Percentiles rank a stretch among this genome's conserved stretches.
phyloP scores from a whole-genome alignment of 2,113 vertebrate species.

The Oceanodroma tethys region DNA sequence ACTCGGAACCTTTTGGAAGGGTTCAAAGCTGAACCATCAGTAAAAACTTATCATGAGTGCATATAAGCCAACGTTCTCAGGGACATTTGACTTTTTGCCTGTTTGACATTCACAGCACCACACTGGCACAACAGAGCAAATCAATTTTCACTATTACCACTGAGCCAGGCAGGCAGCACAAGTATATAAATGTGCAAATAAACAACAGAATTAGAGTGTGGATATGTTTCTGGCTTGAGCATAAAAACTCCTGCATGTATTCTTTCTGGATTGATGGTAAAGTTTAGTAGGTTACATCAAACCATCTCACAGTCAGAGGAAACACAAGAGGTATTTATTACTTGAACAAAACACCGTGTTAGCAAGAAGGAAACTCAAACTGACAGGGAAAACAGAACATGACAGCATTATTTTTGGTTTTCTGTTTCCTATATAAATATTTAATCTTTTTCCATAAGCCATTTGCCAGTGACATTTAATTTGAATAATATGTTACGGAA shows the following conservation, averaged over 20 bases:
- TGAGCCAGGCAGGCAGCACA: not conserved
- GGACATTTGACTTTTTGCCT: not conserved
- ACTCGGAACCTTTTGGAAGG: not conserved
- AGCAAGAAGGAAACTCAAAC: slow-evolving; percentile 40
- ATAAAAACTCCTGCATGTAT: not conserved
- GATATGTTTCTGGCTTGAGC: not conserved
- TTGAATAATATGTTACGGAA: slow-evolving; percentile 21
- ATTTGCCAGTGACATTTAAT: not conserved
- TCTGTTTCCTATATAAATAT: slow-evolving; percentile 42
- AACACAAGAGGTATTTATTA: slow-evolving; percentile 1
- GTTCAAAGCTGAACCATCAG: not conserved
- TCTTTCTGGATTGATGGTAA: not conserved
- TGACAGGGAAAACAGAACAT: slow-evolving; percentile 24
- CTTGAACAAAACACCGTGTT: slow-evolving; percentile 26
- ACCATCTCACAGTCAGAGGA: not conserved
- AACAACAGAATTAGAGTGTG: not conserved
- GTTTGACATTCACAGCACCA: not conserved
- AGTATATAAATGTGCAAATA: not conserved
- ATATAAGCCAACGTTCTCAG: not conserved
- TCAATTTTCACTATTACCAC: not conserved
- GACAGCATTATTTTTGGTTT: slow-evolving; percentile 38
- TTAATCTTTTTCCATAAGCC: slow-evolving; percentile 6
- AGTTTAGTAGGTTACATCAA: not conserved
- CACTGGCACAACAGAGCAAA: not conserved
- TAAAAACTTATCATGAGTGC: not conserved